phyloP scores from a whole-genome alignment of 2,888 invertebrate genomes.

The Rhogogaster chlorosoma region DNA sequence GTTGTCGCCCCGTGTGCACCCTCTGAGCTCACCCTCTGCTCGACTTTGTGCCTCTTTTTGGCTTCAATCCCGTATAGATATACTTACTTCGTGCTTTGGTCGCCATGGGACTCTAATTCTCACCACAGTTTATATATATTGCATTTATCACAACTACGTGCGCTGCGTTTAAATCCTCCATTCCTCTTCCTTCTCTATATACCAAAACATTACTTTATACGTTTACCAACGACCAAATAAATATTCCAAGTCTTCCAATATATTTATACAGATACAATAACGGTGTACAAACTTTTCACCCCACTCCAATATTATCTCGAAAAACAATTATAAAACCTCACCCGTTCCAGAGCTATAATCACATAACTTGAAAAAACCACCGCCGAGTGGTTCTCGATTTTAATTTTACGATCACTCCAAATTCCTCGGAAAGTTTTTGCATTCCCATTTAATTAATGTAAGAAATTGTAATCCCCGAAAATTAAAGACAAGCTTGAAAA shows the following conservation, averaged over 20 bases:
- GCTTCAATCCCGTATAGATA: neutral
- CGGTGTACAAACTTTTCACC: conserved; percentile 8
- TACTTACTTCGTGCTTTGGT: conserved; percentile 49
- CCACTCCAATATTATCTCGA: neutral
- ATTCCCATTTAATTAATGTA: neutral
- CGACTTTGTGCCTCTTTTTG: conserved; percentile 11
- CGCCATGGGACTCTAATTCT: conserved; percentile 73
- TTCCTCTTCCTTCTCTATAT: neutral
- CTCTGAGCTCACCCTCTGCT: conserved; percentile 2
- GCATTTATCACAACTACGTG: conserved; percentile 75
- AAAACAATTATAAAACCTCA: neutral
- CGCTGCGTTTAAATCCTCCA: conserved; percentile 58
- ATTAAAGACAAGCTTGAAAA: neutral
- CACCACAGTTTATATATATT: conserved; percentile 75
- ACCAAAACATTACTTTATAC: neutral
- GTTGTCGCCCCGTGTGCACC: conserved; percentile 28
- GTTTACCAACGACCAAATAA: conserved; percentile 29
- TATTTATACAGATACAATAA: conserved; percentile 36
- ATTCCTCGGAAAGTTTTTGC: neutral
- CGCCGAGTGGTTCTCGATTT: neutral
- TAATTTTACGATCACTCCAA: neutral
- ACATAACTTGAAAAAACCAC: neutral
- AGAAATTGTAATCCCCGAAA: neutral
- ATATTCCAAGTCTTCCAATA: conserved; percentile 24
- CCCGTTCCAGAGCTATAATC: neutral